phyloP scores from a whole-genome alignment of 2,797 vertebrate species.

The Numenius phaeopus region DNA sequence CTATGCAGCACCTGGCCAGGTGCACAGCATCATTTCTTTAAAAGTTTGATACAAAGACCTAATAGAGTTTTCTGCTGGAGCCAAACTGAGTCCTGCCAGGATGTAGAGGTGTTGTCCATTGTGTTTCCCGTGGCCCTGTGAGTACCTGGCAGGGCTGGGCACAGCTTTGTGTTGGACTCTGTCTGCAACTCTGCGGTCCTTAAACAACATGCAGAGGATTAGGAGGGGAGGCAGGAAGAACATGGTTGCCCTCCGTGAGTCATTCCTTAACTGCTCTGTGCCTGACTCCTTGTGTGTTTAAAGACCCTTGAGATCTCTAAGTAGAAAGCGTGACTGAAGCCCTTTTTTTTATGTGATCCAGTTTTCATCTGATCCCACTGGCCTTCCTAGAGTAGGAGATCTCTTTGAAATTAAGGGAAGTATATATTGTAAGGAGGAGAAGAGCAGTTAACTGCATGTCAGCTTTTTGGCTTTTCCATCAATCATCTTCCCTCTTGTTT shows the following conservation, averaged over 20 bases:
- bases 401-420: not conserved
- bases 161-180: not conserved
- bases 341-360: not conserved
- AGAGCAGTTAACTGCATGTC: not conserved
- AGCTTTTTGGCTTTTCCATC: constrained; percentile 15
- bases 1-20: not conserved
- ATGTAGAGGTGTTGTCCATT: not conserved
- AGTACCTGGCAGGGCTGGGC: not conserved
- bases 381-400: not conserved
- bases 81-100: not conserved
- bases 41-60: not conserved
- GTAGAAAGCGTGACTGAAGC: not conserved
- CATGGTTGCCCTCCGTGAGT: not conserved
- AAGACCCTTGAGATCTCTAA: not conserved
- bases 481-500: not conserved
- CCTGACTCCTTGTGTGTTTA: not conserved
- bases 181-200: not conserved
- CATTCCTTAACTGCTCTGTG: not conserved
- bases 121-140: not conserved
- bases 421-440: not conserved
- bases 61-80: not conserved
- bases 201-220: not conserved
- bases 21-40: not conserved
- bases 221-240: not conserved
- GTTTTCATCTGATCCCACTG: not conserved